Evolutionary conservation across 2,113 vertebrate species (phyloP).

Genomic region (Deroptyus accipitrinus): DNA sequence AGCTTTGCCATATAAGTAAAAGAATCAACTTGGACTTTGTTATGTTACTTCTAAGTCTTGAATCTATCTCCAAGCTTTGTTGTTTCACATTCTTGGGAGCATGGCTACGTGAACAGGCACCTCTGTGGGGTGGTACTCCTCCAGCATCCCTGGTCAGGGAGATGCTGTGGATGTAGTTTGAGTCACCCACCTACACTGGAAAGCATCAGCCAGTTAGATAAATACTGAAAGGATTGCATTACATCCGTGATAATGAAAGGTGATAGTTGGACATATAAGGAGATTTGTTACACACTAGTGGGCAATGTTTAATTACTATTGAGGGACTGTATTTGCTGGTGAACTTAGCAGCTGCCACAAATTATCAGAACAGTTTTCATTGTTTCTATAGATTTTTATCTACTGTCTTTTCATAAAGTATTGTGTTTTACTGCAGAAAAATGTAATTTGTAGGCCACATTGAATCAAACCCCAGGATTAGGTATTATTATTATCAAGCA

Average conservation of each 20-base stretch:
- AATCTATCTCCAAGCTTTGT: not conserved
- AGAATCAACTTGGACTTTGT: not conserved
- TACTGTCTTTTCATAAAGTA: not conserved
- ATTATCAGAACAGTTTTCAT: not conserved
- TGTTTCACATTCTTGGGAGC: not conserved
- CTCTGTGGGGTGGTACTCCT: not conserved
- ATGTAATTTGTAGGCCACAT: not conserved
- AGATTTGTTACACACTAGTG: not conserved
- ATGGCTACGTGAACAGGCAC: not conserved
- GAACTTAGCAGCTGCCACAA: not conserved
- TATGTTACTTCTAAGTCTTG: not conserved
- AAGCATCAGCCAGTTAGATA: not conserved
- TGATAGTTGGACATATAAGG: not conserved
- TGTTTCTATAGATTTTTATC: not conserved
- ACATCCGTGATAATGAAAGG: not conserved
- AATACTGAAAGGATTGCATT: not conserved
- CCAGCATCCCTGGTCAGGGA: not conserved
- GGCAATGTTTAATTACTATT: not conserved
- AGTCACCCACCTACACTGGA: not conserved
- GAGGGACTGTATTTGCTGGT: not conserved
- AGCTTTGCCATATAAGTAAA: constrained; percentile 41
- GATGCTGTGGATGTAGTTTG: not conserved
- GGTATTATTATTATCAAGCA: not conserved
- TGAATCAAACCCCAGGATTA: not conserved
- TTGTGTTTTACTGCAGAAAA: not conserved